phyloP scores from a whole-genome alignment of 2,888 invertebrate species.

The Microchrysa polita region DNA sequence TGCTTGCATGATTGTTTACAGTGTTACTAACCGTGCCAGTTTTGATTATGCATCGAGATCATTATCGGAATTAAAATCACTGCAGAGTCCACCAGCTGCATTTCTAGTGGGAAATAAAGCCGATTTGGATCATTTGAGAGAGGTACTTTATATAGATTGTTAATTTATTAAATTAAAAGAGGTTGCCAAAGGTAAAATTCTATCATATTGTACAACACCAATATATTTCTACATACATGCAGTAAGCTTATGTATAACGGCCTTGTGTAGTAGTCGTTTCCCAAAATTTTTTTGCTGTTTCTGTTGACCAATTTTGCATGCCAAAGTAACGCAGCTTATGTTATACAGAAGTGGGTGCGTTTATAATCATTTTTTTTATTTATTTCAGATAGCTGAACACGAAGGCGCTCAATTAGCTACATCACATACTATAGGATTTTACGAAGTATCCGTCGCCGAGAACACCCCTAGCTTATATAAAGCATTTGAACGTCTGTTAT shows the following conservation, averaged over 20 bases:
- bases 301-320: too few relatives aligned
- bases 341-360: too few relatives aligned
- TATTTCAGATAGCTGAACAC: conserved; percentile 74
- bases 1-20: conserved; percentile 80
- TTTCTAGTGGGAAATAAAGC: conserved; percentile 82
- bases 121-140: conserved; percentile 80
- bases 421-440: conserved; percentile 76
- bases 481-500: conserved; percentile 75
- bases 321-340: too few relatives aligned
- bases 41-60: conserved; percentile 76
- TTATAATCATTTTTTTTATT: conserved; percentile 52
- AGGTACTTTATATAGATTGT: too few relatives aligned
- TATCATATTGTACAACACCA: too few relatives aligned
- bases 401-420: conserved; percentile 76
- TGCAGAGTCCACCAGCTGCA: conserved; percentile 67
- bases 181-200: too few relatives aligned
- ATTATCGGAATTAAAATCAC: conserved; percentile 68
- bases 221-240: too few relatives aligned
- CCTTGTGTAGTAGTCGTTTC: too few relatives aligned
- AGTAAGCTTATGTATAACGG: too few relatives aligned
- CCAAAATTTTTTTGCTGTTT: too few relatives aligned
- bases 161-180: too few relatives aligned
- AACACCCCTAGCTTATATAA: conserved; percentile 78
- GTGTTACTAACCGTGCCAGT: conserved; percentile 77
- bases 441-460: conserved; percentile 84